Percentiles rank a stretch among this genome's conserved stretches.
phyloP scores from a whole-genome alignment of 2,797 vertebrate genomes.

The Hybognathus amarus region DNA sequence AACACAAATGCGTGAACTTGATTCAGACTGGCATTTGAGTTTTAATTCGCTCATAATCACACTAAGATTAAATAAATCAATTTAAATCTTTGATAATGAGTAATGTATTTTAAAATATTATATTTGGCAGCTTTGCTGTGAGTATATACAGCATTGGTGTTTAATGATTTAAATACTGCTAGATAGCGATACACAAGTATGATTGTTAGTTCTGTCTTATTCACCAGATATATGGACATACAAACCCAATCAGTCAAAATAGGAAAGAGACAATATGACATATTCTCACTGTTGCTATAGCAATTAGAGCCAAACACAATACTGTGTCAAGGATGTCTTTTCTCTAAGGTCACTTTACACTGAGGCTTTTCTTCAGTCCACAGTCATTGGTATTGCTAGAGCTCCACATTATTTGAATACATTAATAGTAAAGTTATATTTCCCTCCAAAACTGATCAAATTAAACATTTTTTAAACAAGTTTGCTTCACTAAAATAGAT shows the following conservation, averaged over 20 bases:
- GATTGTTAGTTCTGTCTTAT: neutral
- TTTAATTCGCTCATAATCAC: neutral
- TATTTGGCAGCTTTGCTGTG: neutral
- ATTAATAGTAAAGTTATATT: neutral
- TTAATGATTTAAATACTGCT: neutral
- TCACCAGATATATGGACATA: neutral
- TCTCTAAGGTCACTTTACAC: slow-evolving; percentile 18
- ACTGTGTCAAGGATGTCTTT: neutral
- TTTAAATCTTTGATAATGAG: neutral
- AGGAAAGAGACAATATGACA: neutral
- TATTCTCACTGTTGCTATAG: neutral
- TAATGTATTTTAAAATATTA: neutral
- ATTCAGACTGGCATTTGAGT: neutral
- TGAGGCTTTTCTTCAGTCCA: neutral
- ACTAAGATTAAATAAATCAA: neutral
- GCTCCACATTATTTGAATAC: neutral
- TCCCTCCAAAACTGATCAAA: neutral
- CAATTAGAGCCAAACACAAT: slow-evolving; percentile 14
- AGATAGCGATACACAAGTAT: neutral
- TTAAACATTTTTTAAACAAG: neutral
- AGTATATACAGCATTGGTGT: neutral
- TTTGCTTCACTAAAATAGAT: neutral
- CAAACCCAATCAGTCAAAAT: slow-evolving; percentile 4
- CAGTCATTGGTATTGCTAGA: neutral
- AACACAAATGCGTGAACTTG: neutral